phyloP scores from a whole-genome alignment of 2,797 vertebrate species.

The Miichthys miiuy region DNA sequence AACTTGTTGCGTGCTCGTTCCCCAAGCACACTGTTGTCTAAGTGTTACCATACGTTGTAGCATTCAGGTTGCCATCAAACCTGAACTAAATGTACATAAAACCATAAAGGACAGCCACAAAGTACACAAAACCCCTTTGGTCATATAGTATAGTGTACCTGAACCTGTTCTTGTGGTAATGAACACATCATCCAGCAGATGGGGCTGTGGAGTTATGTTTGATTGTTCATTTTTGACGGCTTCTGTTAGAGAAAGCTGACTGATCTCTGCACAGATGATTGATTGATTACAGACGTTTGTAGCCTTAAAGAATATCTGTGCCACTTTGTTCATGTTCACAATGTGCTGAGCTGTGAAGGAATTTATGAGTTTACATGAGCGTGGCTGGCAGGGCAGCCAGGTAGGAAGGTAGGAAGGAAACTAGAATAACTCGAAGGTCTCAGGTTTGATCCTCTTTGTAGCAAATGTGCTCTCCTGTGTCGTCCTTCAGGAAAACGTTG shows the following conservation, averaged over 20 bases:
- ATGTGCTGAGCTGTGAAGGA: background rate
- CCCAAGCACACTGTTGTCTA: background rate
- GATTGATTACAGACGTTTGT: background rate
- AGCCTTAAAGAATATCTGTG: background rate
- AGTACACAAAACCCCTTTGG: background rate
- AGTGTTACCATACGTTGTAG: too few species aligned
- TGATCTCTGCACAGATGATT: background rate
- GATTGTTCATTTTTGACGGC: background rate
- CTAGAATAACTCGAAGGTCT: background rate
- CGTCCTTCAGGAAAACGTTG: background rate
- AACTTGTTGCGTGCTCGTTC: background rate
- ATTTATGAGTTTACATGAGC: background rate
- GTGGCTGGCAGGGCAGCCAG: background rate
- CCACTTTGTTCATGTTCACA: background rate
- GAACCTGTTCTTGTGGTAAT: constrained; percentile 2
- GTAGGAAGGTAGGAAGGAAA: background rate
- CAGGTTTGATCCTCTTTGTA: constrained; percentile 11
- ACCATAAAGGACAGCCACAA: background rate
- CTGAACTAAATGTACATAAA: background rate
- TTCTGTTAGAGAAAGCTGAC: background rate
- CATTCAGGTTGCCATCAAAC: background rate
- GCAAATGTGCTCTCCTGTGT: background rate
- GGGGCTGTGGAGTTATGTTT: constrained; percentile 54
- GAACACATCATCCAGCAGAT: constrained; percentile 64
- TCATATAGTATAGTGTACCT: background rate